Conservation (phyloP, 2,888 invertebrate genomes). For the Sympetrum striolatum region DNA sequence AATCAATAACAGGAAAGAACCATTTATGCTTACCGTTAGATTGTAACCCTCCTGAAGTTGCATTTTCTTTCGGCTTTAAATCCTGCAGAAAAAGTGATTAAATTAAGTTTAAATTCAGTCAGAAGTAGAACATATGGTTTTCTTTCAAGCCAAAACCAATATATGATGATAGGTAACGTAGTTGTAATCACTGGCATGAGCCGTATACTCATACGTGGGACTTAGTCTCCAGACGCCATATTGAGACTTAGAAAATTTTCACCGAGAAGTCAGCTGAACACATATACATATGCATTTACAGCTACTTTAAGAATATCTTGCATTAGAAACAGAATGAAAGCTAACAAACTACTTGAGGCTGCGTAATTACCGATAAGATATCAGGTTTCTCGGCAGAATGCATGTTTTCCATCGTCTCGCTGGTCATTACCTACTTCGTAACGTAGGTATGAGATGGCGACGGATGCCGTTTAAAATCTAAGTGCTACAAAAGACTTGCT, state of each 20-base stretch:
- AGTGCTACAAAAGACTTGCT: constrained; percentile 66
- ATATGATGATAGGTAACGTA: background rate
- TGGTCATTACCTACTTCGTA: constrained; percentile 29
- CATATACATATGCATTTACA: constrained; percentile 11
- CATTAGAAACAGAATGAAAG: background rate
- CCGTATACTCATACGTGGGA: constrained; percentile 62
- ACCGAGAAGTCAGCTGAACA: constrained; percentile 30
- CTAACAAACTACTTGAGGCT: background rate
- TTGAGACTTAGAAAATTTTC: constrained; percentile 82
- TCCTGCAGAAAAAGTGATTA: background rate
- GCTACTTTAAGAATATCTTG: background rate
- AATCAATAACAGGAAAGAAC: background rate
- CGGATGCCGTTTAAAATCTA: constrained; percentile 56
- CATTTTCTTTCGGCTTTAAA: constrained; percentile 34
- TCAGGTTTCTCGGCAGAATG: constrained; percentile 41
- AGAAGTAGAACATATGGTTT: background rate
- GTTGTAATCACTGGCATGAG: background rate
- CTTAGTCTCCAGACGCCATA: constrained; percentile 83
- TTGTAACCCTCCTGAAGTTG: constrained; percentile 21
- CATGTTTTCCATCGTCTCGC: constrained; percentile 42
- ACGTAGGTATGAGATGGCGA: constrained; percentile 53
- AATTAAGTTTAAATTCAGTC: background rate
- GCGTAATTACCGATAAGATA: constrained; percentile 45
- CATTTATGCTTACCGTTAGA: constrained; percentile 19
- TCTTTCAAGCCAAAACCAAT: background rate